These are phyloP conservation scores for Pterostichus niger DNA, from an alignment of 2,888 invertebrate genomes.

Conservation along the genomic window DNA sequence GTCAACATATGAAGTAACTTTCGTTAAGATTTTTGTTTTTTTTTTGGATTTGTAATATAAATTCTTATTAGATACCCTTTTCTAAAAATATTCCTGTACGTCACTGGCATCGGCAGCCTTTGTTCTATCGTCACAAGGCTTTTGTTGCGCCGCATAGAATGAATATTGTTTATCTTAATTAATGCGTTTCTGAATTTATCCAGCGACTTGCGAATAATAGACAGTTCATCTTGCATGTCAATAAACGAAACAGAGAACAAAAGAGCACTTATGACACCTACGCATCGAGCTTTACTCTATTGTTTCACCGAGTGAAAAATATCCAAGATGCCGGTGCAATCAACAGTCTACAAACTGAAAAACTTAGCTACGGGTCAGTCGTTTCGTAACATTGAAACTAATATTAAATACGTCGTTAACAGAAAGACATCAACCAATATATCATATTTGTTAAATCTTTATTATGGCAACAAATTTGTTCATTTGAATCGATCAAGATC, in stretches of 20 bases:
- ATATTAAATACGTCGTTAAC: background rate
- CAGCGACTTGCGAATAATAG: conserved; percentile 53
- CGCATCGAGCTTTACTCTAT: conserved; percentile 57
- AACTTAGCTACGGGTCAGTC: conserved; percentile 12
- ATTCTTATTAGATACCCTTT: too few relatives aligned
- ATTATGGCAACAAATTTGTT: background rate
- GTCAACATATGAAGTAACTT: too few relatives aligned
- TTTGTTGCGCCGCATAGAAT: conserved; percentile 33
- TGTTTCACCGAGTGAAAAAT: conserved; percentile 52
- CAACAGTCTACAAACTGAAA: background rate
- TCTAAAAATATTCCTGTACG: background rate
- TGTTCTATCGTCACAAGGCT: conserved; percentile 20
- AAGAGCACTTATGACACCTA: conserved; percentile 63
- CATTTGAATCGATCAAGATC: background rate
- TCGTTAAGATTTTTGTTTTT: too few relatives aligned
- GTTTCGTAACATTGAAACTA: conserved; percentile 31
- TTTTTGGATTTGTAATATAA: too few relatives aligned
- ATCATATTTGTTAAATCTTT: background rate
- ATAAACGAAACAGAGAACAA: conserved; percentile 55
- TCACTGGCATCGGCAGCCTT: conserved; percentile 15
- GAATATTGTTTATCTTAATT: conserved; percentile 57
- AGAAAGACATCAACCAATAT: background rate
- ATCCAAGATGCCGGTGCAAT: conserved; percentile 45
- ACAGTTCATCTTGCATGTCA: conserved; percentile 61
- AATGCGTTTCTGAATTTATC: conserved; percentile 56